Conservation (phyloP, 2,888 invertebrate species). For the Synanthedon vespiformis region DNA sequence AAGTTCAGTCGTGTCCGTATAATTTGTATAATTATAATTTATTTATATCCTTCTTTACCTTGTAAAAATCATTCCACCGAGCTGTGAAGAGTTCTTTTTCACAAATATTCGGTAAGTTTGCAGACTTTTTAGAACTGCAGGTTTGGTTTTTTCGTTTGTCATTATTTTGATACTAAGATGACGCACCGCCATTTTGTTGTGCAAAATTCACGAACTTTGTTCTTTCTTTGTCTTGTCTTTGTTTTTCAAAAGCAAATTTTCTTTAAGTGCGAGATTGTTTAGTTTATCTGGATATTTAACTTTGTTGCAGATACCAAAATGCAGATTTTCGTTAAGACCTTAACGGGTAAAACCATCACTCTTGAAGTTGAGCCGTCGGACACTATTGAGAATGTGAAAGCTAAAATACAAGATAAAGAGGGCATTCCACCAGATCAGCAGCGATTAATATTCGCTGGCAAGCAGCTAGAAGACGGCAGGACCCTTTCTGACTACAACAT, state of each 20-base stretch:
- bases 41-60: too few species aligned
- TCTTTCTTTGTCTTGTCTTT: constrained; percentile 18
- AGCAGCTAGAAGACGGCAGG: constrained; percentile 48
- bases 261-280: constrained; percentile 6
- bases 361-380: constrained; percentile 46
- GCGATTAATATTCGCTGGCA: constrained; percentile 47
- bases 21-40: too few species aligned
- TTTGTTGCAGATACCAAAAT: constrained; percentile 43
- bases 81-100: too few species aligned
- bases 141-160: too few species aligned
- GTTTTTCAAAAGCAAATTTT: constrained; percentile 6
- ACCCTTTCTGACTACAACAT: constrained; percentile 51
- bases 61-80: too few species aligned
- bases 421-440: constrained; percentile 54
- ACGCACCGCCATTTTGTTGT: constrained; percentile 55
- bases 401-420: constrained; percentile 51
- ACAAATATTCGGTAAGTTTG: too few species aligned
- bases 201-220: constrained; percentile 40
- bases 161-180: background rate
- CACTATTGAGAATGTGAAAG: constrained; percentile 50
- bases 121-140: too few species aligned
- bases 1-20: too few species aligned
- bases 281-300: constrained; percentile 14
- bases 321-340: constrained; percentile 50
- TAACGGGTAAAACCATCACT: constrained; percentile 51